Base-by-base conservation (phyloP, 2,888 invertebrate species). In the Corbicula japonica region DNA sequence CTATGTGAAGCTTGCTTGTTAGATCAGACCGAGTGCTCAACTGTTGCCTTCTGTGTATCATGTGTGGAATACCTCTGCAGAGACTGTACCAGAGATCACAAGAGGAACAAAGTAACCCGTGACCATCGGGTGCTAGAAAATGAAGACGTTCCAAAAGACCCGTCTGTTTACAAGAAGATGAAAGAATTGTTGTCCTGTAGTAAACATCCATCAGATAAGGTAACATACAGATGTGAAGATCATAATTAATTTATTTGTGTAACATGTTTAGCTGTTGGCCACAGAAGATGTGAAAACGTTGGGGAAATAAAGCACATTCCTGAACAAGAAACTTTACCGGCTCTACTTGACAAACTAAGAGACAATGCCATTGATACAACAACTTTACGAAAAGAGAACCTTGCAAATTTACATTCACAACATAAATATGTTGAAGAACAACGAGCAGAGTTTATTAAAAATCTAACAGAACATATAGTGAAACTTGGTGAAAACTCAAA, bases 251-350 rank as follows among this genome's bases (percentile, higher is more conserved):
- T 65, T 8, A 34, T 65, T 23, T 65, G 63, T 44, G 18, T 48
- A 23, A 50, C 21, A 12, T 65, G 63, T 34, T 32, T 50, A 18
- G 50, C 32, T 1, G 21, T 18, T 18, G 15, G 23, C 12, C 63
- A 65, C 23, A 48, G 63, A 34, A 50, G 15, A 50, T 65, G 63
- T 50, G 50, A 65, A n/a, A 30, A 60, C 18, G 30, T 65, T 8
- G 32, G 15, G 15, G 50, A 65, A 48, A 65, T 65, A 12, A 32
- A 6, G 21, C 10, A 12, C 15, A 18, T n/a, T 12, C 12, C n/a
- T 15, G 32, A 56, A 5, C n/a, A 15, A 30, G 32, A 56, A 15
- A 1, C 18, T 32, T 34, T 56, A n/a, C 3, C 10, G 5, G 10
- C 28, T n/a, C 18, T 30, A 8, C 10, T 28, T 30, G 21, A 12